Percentiles rank a stretch among this genome's conserved stretches.
These are phyloP conservation scores for Chiloscyllium plagiosum DNA, from an alignment of 2,113 vertebrate genomes.

Conservation along the genomic window DNA sequence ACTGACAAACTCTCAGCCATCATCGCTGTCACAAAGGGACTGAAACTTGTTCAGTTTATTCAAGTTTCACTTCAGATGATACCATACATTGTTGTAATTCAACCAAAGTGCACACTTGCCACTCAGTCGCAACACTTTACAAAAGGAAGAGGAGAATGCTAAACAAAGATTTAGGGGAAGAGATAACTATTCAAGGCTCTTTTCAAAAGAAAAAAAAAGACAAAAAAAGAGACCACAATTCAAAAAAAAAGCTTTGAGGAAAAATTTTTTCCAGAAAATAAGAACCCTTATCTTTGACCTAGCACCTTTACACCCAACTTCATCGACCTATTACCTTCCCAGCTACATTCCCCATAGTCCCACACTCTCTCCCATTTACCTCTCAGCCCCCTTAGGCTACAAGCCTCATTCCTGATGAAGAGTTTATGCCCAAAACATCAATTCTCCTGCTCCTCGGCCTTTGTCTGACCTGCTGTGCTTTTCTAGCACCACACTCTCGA, in stretches of 20 bases:
- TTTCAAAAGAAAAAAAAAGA: background rate
- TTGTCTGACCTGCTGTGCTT: no score
- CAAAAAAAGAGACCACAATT: background rate
- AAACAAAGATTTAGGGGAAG: background rate
- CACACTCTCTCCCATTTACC: no score
- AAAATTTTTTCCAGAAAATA: background rate
- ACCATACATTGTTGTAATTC: background rate
- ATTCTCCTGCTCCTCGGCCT: no score
- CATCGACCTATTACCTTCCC: no score
- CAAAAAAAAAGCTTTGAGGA: background rate
- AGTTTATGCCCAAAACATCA: no score
- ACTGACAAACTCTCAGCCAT: background rate
- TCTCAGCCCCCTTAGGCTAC: no score
- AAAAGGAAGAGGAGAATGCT: background rate
- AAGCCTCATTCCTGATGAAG: no score
- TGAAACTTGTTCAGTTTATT: background rate
- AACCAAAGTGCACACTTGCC: background rate
- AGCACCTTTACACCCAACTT: no score
- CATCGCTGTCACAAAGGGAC: background rate
- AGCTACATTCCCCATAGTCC: no score
- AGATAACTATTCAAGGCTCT: background rate
- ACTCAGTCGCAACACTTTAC: background rate
- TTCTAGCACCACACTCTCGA: no score
- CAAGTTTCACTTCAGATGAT: background rate
- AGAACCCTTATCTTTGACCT: no score